These are phyloP conservation scores for Metalampra italica DNA, from an alignment of 2,888 invertebrate genomes.

Conservation along the genomic window DNA sequence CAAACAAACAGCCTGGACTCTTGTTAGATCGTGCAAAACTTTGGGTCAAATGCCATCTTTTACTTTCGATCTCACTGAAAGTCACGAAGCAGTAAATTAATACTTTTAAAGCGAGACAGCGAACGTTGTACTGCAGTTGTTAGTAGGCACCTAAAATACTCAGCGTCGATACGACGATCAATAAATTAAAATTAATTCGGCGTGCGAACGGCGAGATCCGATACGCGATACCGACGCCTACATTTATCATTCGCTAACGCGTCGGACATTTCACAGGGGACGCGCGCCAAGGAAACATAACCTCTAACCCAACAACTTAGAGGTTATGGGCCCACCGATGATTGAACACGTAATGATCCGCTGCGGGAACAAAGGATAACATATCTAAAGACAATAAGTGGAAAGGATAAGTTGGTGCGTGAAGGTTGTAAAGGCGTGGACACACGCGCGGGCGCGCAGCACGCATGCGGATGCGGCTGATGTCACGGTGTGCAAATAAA, in stretches of 20 bases:
- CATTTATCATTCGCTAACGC: constrained; percentile 79
- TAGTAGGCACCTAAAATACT: constrained; percentile 74
- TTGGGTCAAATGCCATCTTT: too few species aligned
- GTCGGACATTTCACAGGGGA: constrained; percentile 72
- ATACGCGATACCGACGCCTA: constrained; percentile 77
- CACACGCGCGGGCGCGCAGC: constrained; percentile 50
- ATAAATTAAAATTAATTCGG: constrained; percentile 80
- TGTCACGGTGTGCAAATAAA: constrained; percentile 55
- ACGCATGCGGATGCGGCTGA: constrained; percentile 59
- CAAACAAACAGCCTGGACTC: too few species aligned
- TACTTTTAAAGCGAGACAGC: constrained; percentile 56
- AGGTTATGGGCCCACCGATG: constrained; percentile 43
- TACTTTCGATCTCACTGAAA: constrained; percentile 11
- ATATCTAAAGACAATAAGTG: constrained; percentile 64
- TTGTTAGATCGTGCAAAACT: too few species aligned
- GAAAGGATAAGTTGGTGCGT: constrained; percentile 66
- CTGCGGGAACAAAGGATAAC: constrained; percentile 66
- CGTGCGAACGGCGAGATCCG: constrained; percentile 77
- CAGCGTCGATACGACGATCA: constrained; percentile 73
- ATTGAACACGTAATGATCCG: constrained; percentile 62
- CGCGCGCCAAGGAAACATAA: constrained; percentile 50
- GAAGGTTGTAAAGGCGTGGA: constrained; percentile 46
- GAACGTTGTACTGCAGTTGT: constrained; percentile 34
- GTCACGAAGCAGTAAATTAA: constrained; percentile 48
- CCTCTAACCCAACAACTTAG: constrained; percentile 51